Base-by-base conservation (phyloP, 2,888 invertebrate genomes). In the Apomyelois bistriatella region DNA sequence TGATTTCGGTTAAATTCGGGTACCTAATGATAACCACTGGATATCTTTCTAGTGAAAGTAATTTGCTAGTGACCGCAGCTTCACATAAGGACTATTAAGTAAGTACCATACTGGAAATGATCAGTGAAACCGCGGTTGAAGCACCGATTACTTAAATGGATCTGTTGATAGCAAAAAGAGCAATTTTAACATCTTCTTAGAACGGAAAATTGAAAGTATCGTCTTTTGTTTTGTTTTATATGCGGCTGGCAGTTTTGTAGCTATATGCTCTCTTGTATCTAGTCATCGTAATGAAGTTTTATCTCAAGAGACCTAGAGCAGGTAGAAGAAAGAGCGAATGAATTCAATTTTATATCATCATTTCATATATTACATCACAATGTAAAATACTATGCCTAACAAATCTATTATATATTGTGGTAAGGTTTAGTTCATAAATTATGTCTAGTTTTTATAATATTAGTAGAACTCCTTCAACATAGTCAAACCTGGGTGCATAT, bases 31-130 rank as follows among this genome's bases (percentile, higher is more conserved):
- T 71, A 65, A 65, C 57, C 57, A 48, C 60, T 66, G 67, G 68
- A 65, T 69, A 62, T 59, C 55, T 61, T 69, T 66, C 65, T 63
- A 78, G 83, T 80, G 84, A 85, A 85, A 85, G 85, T 83, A 74
- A 77, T 79, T 75, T 75, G 65, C 68, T 61, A 55, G 57, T 70
- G 58, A 72, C 80, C 79, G 65, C 79, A 78, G 58, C 66, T 69
- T 74, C 69, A 69, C 74, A 72, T 68, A 58, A 64, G 70, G 66
- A 66, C 64, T 66, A 73, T 68, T 69, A 72, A 65, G 63, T 67
- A 71, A 65, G 64, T 59, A 61, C 65, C 54, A 49, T 55, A 48
- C 54, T 48, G 59, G 53, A 58, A 58, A 62, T 59, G 53, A 58
- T 58, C 62, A 64, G 66, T 65, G 66, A 68, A 71, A 73, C 73